phyloP scores from a whole-genome alignment of 2,113 vertebrate species.

The Microcebus lehilahytsara region DNA sequence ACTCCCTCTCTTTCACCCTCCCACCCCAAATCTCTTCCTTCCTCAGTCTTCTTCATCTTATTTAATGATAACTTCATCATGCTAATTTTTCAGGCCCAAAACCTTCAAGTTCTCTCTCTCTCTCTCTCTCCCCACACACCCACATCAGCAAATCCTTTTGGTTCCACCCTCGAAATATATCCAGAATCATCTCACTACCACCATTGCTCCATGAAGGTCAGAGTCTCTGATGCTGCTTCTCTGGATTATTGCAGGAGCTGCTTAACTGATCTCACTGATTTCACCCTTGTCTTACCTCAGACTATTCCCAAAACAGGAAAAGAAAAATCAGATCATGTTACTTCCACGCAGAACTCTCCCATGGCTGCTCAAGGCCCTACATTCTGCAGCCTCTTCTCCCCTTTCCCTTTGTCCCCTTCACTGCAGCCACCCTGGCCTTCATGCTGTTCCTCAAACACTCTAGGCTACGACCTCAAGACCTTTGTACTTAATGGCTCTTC shows the following conservation, averaged over 20 bases:
- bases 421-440: neutral
- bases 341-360: neutral
- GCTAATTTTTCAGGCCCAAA: neutral
- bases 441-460: neutral
- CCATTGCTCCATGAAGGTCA: neutral
- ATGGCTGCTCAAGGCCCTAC: fast-evolving
- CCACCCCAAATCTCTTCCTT: neutral
- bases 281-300: neutral
- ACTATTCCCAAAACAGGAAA: neutral
- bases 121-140: neutral
- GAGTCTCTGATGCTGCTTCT: neutral
- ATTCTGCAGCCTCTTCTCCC: neutral
- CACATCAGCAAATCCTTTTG: neutral
- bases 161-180: neutral
- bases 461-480: neutral
- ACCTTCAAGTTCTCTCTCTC: neutral
- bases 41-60: neutral
- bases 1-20: neutral
- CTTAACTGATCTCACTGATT: neutral
- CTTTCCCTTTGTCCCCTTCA: neutral
- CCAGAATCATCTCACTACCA: neutral
- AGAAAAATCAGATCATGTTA: neutral
- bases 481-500: neutral
- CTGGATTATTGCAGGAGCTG: neutral
- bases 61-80: neutral